Evolutionary conservation across 2,797 vertebrate species (phyloP), one percentile per base, ranked within the genome.

Genomic region (Tenualosa ilisha): DNA sequence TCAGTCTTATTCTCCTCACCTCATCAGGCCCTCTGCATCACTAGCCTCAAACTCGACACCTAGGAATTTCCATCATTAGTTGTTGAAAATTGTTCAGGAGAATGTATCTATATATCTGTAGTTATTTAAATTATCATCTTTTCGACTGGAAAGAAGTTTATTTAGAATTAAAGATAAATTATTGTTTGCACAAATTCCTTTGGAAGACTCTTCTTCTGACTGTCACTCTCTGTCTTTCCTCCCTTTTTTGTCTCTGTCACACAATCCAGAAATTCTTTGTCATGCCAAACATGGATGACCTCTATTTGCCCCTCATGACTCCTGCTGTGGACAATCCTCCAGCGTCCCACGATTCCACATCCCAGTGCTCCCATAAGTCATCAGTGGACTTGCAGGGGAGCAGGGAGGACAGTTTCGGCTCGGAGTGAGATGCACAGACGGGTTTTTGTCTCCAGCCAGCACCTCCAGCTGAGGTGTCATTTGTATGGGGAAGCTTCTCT

Each of bases 241-340:
- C 31, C 31, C 31, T 43, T 46, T 46, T 6, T 79, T 40, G 5
- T 22, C 6, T 50, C 85, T 86, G 7, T 79, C 85, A 0, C 59
- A 11, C 49, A n/a, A 7, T 81, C 15, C 82, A 87, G 97, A 97
- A 97, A 94, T 93, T 97, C 63, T 88, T 97, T 87, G 96, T 97
- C 90, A 97, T 97, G 96, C 97, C 97, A 81, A 97, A 98, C 90
- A 98, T 97, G 97, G 96, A 97, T 0, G 97, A 97, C 89, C 92
- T 97, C 13, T 96, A 97, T 89, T 89, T 97, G 63, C 96, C 97
- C 12, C 94, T 98, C 89, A 98, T 97, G 97, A 92, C 94, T 61
- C 96, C 97, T 0, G 93, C 94, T 59, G 91, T 96, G 92, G 96
- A 96, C 11, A 91, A 91, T 51, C 89, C 93, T 3, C 0, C 92